Percentiles rank a stretch among this genome's conserved stretches.
phyloP scores from a whole-genome alignment of 2,888 invertebrate genomes.

The Netelia melanura region DNA sequence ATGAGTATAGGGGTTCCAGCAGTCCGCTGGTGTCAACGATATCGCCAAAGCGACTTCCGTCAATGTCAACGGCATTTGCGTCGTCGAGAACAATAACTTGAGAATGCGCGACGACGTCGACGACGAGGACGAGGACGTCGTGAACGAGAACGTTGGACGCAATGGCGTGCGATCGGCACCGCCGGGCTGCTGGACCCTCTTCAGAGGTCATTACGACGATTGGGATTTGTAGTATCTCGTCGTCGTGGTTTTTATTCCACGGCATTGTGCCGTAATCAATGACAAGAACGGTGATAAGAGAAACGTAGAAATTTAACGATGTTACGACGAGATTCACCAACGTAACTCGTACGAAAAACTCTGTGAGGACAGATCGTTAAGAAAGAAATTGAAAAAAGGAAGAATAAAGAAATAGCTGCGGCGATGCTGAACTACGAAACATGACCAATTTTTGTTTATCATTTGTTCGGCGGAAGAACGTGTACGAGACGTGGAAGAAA shows the following conservation, averaged over 20 bases:
- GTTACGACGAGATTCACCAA: neutral
- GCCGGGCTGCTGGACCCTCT: constrained; percentile 81
- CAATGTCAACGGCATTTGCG: constrained; percentile 50
- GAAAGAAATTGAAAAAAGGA: neutral
- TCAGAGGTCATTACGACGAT: constrained; percentile 77
- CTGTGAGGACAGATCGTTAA: neutral
- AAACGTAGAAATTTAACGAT: constrained; percentile 1
- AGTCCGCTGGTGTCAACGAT: constrained; percentile 74
- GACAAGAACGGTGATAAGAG: neutral
- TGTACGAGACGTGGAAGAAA: no score
- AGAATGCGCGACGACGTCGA: constrained; percentile 24
- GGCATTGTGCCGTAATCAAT: no score
- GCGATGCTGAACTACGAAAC: neutral
- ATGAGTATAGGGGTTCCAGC: constrained; percentile 79
- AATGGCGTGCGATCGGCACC: constrained; percentile 69
- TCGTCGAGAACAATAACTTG: constrained; percentile 52
- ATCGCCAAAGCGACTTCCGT: constrained; percentile 54
- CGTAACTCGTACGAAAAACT: neutral
- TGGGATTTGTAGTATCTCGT: constrained; percentile 73
- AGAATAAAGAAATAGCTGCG: neutral
- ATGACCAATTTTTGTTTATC: neutral
- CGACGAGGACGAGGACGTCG: constrained; percentile 40
- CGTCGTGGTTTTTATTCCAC: constrained; percentile 19
- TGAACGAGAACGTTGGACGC: constrained; percentile 45
- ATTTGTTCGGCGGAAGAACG: no score